phyloP scores from a whole-genome alignment of 2,113 vertebrate genomes.

The Rhinoderma darwinii region DNA sequence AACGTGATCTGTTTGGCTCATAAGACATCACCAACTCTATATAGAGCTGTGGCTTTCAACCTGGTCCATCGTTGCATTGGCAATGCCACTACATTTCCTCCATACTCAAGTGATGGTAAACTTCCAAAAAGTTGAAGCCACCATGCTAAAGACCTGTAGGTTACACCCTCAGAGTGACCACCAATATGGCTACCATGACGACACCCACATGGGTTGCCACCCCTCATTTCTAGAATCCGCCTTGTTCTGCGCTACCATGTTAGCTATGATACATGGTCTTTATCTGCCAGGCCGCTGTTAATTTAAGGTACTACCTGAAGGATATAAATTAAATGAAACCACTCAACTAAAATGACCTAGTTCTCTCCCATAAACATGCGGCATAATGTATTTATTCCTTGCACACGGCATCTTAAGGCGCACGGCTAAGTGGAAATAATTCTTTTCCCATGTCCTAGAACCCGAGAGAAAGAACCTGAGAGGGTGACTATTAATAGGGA shows the following conservation, averaged over 20 bases:
- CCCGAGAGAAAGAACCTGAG: conserved; percentile 1
- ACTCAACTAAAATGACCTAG: conserved; percentile 34
- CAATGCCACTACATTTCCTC: no score
- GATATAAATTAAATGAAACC: conserved; percentile 23
- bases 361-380: neutral
- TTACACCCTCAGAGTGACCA: no score
- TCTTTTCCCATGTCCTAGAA: conserved; percentile 28
- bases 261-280: neutral
- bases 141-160: no score
- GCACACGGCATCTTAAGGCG: neutral
- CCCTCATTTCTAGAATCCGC: neutral
- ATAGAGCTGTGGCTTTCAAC: neutral
- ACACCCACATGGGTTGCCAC: neutral
- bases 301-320: neutral
- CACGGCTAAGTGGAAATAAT: conserved; percentile 30
- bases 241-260: neutral
- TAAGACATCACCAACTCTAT: no score
- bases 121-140: no score
- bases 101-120: no score
- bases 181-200: neutral
- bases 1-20: no score
- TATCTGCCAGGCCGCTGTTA: neutral
- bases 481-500: conserved; percentile 21
- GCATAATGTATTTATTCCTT: conserved; percentile 12
- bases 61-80: no score